Evolutionary conservation across 2,113 vertebrate genomes (phyloP).

Genomic region (Hemichromis elongatus): DNA sequence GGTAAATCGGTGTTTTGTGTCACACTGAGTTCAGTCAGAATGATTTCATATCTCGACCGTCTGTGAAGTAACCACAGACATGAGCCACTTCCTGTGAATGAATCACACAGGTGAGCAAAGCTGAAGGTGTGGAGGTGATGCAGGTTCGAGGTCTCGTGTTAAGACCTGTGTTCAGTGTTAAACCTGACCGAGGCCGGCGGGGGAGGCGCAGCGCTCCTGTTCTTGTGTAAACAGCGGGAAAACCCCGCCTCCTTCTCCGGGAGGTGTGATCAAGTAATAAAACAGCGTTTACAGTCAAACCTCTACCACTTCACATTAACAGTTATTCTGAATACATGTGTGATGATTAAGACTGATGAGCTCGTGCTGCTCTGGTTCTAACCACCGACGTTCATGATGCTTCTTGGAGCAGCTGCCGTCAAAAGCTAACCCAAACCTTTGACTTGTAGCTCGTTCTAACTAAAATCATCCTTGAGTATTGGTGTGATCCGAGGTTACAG

Average conservation of each 20-base stretch:
- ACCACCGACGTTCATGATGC: no score
- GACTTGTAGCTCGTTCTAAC: background rate
- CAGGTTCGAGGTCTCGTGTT: background rate
- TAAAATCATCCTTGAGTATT: accelerated
- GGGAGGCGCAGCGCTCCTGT: background rate
- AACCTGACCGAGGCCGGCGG: accelerated
- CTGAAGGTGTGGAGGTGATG: background rate
- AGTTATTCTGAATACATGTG: background rate
- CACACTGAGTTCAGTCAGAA: background rate
- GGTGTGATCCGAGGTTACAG: background rate
- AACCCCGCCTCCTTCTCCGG: background rate
- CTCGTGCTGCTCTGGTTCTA: no score
- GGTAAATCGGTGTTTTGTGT: background rate
- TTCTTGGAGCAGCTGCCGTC: background rate
- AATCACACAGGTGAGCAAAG: background rate
- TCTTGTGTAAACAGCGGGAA: background rate
- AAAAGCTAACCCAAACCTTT: background rate
- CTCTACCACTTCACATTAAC: background rate
- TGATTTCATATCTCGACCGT: background rate
- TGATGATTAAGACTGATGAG: background rate
- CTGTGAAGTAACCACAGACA: background rate
- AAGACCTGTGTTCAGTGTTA: background rate
- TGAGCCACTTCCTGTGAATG: background rate
- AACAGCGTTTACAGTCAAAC: background rate
- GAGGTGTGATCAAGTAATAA: background rate